Conservation (phyloP, 2,113 vertebrate genomes). For the Myrmecobius fasciatus region DNA sequence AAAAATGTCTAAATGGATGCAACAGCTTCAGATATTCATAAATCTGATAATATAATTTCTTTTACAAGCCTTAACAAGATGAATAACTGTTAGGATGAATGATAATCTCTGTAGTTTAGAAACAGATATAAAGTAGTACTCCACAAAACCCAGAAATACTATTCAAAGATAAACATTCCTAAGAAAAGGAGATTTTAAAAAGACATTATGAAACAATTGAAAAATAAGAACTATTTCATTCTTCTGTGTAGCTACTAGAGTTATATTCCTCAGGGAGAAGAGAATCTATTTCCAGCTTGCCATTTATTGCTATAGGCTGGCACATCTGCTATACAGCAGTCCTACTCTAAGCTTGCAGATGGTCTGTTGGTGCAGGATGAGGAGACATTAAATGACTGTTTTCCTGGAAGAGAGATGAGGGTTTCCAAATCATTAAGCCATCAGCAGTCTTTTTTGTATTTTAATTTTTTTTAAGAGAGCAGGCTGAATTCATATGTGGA, state of each 20-base stretch:
- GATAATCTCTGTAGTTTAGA: conserved; percentile 52
- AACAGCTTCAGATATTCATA: neutral
- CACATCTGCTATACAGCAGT: conserved; percentile 28
- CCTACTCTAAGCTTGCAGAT: conserved; percentile 28
- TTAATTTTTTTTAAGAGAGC: too few species aligned
- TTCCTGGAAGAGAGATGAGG: conserved; percentile 13
- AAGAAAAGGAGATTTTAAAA: conserved; percentile 42
- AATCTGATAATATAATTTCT: neutral
- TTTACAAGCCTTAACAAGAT: neutral
- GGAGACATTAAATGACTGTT: conserved; percentile 9
- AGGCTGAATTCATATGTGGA: neutral
- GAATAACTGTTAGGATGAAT: conserved; percentile 21
- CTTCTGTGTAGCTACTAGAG: conserved; percentile 68
- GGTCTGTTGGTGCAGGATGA: conserved; percentile 29
- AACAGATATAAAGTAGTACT: conserved; percentile 56
- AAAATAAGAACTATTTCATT: conserved; percentile 74
- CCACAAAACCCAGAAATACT: conserved; percentile 58
- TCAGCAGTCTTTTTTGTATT: neutral
- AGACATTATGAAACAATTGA: conserved; percentile 43
- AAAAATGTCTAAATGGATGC: conserved; percentile 22
- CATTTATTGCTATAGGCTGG: conserved; percentile 65
- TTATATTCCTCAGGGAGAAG: conserved; percentile 3
- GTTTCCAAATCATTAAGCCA: neutral
- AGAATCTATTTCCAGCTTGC: conserved; percentile 69
- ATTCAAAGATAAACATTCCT: conserved; percentile 46